Conservation (phyloP, 2,113 vertebrate species). For the Psammodynastes pulverulentus region DNA sequence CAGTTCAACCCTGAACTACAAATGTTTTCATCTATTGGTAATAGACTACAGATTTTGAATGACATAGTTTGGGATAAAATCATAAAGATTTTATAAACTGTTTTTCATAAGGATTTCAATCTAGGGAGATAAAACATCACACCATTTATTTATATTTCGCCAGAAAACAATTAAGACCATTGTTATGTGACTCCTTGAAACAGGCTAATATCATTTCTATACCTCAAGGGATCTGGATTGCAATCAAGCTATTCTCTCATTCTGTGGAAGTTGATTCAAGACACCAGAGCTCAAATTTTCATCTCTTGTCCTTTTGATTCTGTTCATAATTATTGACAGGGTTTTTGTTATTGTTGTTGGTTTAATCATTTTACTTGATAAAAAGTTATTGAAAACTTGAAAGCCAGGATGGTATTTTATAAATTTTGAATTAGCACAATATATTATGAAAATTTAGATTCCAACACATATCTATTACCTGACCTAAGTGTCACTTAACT, state of each 20-base stretch:
- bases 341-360: background rate
- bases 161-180: background rate
- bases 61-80: background rate
- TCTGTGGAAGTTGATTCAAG: background rate
- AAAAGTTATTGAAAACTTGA: background rate
- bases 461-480: background rate
- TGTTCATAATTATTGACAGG: background rate
- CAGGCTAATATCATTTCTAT: background rate
- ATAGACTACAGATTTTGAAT: background rate
- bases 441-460: background rate
- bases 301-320: background rate
- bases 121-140: background rate
- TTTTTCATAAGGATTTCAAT: background rate
- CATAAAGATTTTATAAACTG: background rate
- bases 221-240: background rate
- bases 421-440: background rate
- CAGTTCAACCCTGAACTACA: background rate
- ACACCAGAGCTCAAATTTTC: background rate
- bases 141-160: background rate
- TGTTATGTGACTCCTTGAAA: background rate
- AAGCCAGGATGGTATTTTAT: background rate
- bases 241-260: background rate
- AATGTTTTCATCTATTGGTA: background rate
- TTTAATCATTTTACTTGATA: background rate
- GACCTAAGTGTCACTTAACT: background rate